Evolutionary conservation across 1,140 invertebrate species (phyloP).

Genomic region (Drosophila serrata): DNA sequence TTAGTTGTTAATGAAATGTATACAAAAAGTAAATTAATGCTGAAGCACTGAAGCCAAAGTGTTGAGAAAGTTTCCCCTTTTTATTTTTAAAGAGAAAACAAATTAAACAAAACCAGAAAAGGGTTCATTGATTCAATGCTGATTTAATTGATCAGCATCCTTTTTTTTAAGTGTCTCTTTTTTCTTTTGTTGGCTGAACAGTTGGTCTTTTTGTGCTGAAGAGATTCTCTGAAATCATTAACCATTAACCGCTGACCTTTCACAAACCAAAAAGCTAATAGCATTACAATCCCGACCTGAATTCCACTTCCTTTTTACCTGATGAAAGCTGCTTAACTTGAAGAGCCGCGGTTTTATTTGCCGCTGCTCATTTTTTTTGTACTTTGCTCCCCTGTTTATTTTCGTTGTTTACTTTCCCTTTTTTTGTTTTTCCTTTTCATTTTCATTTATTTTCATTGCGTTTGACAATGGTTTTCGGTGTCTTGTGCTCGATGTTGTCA

Average conservation of each 20-base stretch:
- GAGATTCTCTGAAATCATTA: slow-evolving; percentile 31
- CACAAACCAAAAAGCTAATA: slow-evolving; percentile 36
- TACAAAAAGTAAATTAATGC: slow-evolving; percentile 73
- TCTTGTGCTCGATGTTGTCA: slow-evolving; percentile 25
- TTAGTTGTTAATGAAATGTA: slow-evolving; percentile 75
- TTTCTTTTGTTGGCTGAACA: not conserved
- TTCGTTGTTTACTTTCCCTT: slow-evolving; percentile 23
- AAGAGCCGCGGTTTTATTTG: slow-evolving; percentile 42
- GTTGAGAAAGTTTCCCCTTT: not conserved
- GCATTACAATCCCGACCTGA: slow-evolving; percentile 40
- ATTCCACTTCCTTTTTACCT: slow-evolving; percentile 50
- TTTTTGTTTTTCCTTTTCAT: slow-evolving; percentile 43
- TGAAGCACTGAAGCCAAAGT: slow-evolving; percentile 20
- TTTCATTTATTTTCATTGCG: slow-evolving; percentile 46
- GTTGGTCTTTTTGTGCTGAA: slow-evolving; percentile 15
- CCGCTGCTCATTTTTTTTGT: slow-evolving; percentile 21
- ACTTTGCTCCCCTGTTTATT: slow-evolving; percentile 34
- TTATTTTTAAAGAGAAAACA: slow-evolving; percentile 7
- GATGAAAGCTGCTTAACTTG: slow-evolving; percentile 68
- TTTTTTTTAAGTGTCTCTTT: slow-evolving; percentile 3
- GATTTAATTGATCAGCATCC: slow-evolving; percentile 47
- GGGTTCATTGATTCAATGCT: slow-evolving; percentile 29
- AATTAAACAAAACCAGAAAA: slow-evolving; percentile 26
- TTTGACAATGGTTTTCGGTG: slow-evolving; percentile 51
- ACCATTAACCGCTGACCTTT: slow-evolving; percentile 49